Base-by-base conservation (phyloP, 2,113 vertebrate genomes). In the Trinectes maculatus region DNA sequence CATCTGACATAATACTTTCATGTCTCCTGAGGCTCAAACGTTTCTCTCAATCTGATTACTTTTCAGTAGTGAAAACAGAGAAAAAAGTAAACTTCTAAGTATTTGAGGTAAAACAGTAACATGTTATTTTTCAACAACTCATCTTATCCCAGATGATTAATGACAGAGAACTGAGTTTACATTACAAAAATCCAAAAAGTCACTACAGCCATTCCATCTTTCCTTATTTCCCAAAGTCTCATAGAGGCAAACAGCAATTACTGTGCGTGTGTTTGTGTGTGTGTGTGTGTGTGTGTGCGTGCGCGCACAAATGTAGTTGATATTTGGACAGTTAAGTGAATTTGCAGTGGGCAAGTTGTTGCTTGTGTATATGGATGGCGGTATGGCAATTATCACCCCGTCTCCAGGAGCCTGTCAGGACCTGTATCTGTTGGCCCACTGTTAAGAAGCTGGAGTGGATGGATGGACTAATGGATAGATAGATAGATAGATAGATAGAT, bases 301-400 rank as follows among this genome's bases (percentile, higher is more conserved):
- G 36, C 39, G 59, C 60, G 56, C 46, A 28, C 65, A 63, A 77
- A 72, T 16, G 16, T 93, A 94, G 94, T 93, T 78, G 89, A 83
- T 93, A 95, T 94, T 94, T 90, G 92, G 92, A 91, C 92, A 93
- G 93, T 95, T 96, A 93, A 93, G 92, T 92, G 91, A 94, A 94
- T 96, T 96, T 95, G 92, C 89, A 85, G 87, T 84, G 87, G 94
- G 92, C 96, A 95, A 94, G 98, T 93, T 87, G 83, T 84, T 94
- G 92, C 97, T 92, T 87, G 96, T 84, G 89, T 68, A 56, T 89
- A 77, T 86, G 92, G 93, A 96, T 95, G 96, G 94, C 93, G 93
- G 93, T 94, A 93, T 93, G 92, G 79, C 95, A 96, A 99, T 99
- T 98, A 99, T 96, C 96, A 96, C 95, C 90, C 90, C 89, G 87